phyloP scores from a whole-genome alignment of 1,140 invertebrate genomes.

The Caenorhabditis latens region DNA sequence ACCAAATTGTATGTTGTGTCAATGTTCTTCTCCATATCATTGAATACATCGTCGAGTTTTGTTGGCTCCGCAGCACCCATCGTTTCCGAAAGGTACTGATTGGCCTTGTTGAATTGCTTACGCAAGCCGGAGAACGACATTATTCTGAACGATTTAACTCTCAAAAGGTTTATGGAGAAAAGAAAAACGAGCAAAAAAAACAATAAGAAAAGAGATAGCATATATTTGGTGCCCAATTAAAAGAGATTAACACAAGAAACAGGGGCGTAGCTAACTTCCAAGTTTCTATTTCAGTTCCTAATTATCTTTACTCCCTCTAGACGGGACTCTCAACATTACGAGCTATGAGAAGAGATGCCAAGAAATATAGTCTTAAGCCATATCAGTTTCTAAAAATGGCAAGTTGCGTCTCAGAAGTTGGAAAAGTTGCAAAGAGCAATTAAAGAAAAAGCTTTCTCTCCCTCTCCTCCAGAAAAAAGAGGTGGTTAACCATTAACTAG shows the following conservation, averaged over 20 bases:
- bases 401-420: not conserved
- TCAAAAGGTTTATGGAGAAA: not conserved
- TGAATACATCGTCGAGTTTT: conserved; percentile 96
- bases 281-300: no score
- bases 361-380: no score
- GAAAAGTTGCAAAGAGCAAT: conserved; percentile 1
- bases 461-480: not conserved
- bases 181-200: not conserved
- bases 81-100: conserved; percentile 98
- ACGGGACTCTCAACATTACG: no score
- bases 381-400: not conserved
- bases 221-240: no score
- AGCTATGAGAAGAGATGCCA: no score
- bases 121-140: conserved; percentile 76
- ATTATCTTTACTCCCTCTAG: no score
- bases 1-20: conserved; percentile 76
- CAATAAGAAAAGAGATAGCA: not conserved
- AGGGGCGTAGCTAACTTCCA: no score
- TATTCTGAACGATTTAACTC: conserved; percentile 12
- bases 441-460: not conserved
- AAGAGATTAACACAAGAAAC: no score
- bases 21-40: conserved; percentile 92
- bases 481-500: conserved; percentile 46
- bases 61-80: conserved; percentile 99
- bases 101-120: conserved; percentile 77